Evolutionary conservation across 2,797 vertebrate species (phyloP).

Genomic region (Craterocephalus amniculus): DNA sequence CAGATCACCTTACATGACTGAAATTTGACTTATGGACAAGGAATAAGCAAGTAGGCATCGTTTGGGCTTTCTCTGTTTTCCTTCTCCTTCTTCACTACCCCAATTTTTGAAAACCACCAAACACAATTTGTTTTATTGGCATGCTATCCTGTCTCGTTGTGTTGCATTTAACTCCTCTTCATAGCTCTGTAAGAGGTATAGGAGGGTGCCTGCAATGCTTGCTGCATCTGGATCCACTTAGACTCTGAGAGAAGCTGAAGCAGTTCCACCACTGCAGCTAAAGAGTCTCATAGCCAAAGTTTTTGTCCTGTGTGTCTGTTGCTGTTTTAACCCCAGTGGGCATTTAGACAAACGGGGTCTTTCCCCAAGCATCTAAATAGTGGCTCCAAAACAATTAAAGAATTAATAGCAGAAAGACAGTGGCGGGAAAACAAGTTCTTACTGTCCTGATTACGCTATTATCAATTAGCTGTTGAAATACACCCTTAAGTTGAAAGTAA

Average conservation of each 20-base stretch:
- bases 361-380: slow-evolving; percentile 48
- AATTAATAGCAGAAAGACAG: slow-evolving; percentile 15
- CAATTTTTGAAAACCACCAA: too few species aligned
- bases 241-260: slow-evolving; percentile 67
- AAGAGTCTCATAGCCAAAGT: slow-evolving; percentile 39
- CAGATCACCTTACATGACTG: slow-evolving; percentile 12
- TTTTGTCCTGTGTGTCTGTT: slow-evolving; percentile 71
- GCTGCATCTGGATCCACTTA: slow-evolving; percentile 83
- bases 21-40: not conserved
- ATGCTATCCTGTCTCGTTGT: slow-evolving; percentile 58
- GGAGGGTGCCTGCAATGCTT: slow-evolving; percentile 57
- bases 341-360: slow-evolving; percentile 45
- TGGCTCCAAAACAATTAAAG: slow-evolving; percentile 37
- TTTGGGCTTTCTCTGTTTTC: slow-evolving; percentile 15
- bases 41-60: not conserved
- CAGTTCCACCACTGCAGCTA: slow-evolving; percentile 56
- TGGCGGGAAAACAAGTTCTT: not conserved
- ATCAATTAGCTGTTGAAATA: slow-evolving; percentile 18
- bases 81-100: slow-evolving; percentile 4
- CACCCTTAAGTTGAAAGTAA: slow-evolving; percentile 9
- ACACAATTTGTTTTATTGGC: slow-evolving; percentile 45
- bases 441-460: slow-evolving; percentile 16
- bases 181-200: slow-evolving; percentile 54
- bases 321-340: slow-evolving; percentile 59
- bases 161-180: slow-evolving; percentile 64